phyloP scores from a whole-genome alignment of 1,140 invertebrate species.

The Aphaenogaster floridana region DNA sequence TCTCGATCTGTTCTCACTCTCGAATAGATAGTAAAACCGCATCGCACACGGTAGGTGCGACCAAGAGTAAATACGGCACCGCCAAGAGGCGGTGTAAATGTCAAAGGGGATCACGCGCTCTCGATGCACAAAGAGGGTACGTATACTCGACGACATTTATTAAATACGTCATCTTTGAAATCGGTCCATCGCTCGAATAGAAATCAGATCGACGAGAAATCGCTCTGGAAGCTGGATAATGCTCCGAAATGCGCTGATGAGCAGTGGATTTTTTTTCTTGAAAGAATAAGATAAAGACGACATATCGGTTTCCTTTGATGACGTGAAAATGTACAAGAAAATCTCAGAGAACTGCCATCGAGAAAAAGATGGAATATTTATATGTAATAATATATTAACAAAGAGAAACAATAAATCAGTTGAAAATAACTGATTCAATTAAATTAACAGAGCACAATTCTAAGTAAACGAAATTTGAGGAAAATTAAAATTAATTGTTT shows the following conservation, averaged over 20 bases:
- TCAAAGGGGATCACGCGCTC: conserved; percentile 54
- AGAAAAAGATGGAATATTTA: background rate
- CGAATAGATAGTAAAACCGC: conserved; percentile 33
- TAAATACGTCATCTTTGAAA: conserved; percentile 45
- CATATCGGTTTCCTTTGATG: background rate
- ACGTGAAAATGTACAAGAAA: background rate
- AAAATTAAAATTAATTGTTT: background rate
- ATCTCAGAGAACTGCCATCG: background rate
- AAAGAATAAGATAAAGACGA: background rate
- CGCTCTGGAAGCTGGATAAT: conserved; percentile 21
- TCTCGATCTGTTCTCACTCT: conserved; percentile 29
- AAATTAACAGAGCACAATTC: background rate
- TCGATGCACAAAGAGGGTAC: conserved; percentile 10
- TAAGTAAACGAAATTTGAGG: background rate
- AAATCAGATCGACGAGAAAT: conserved; percentile 40
- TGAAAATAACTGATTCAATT: background rate
- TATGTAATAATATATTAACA: background rate
- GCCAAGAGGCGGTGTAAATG: conserved; percentile 40
- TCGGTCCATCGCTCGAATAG: conserved; percentile 10
- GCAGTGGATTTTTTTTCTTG: background rate
- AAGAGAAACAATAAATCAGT: background rate
- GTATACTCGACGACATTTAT: conserved; percentile 34
- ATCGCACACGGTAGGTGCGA: conserved; percentile 11
- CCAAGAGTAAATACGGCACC: conserved; percentile 38
- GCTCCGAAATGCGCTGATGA: background rate